Percentiles rank a stretch among this genome's conserved stretches.
Conservation (phyloP, 2,113 vertebrate genomes). For the Cyprinodon tularosa region DNA sequence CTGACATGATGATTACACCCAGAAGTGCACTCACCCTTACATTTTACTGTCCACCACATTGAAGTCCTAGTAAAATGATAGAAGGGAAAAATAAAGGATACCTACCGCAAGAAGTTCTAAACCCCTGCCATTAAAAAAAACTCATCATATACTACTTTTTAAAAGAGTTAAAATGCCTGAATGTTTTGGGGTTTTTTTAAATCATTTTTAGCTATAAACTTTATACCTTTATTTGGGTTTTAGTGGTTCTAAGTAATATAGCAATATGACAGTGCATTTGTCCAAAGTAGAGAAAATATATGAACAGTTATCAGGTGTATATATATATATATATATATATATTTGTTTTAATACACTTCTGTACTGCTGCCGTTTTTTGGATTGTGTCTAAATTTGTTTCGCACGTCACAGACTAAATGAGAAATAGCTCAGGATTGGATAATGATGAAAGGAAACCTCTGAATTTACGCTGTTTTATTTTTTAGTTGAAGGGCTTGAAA, state of each 20-base stretch:
- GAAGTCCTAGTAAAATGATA: constrained; percentile 38
- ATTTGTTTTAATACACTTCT: too few relatives aligned
- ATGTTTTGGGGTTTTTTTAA: background rate
- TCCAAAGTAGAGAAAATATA: background rate
- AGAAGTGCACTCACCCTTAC: constrained; percentile 55
- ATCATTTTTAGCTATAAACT: background rate
- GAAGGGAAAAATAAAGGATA: constrained; percentile 37
- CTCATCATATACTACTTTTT: background rate
- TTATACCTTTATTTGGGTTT: background rate
- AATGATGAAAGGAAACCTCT: too few relatives aligned
- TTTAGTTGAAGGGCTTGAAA: too few relatives aligned
- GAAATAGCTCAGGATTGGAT: background rate
- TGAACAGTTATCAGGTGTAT: background rate
- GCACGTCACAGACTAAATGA: background rate
- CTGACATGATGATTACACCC: constrained; percentile 71
- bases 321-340: too few relatives aligned
- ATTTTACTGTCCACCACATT: constrained; percentile 55
- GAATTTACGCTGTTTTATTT: too few relatives aligned
- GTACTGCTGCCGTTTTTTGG: background rate
- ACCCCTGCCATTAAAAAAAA: background rate
- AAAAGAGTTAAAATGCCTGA: background rate
- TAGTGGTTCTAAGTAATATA: background rate
- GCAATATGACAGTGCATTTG: background rate
- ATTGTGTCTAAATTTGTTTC: background rate
- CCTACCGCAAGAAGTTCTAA: constrained; percentile 44